Evolutionary conservation across 2,888 invertebrate genomes (phyloP).

Genomic region (Seira ritae): DNA sequence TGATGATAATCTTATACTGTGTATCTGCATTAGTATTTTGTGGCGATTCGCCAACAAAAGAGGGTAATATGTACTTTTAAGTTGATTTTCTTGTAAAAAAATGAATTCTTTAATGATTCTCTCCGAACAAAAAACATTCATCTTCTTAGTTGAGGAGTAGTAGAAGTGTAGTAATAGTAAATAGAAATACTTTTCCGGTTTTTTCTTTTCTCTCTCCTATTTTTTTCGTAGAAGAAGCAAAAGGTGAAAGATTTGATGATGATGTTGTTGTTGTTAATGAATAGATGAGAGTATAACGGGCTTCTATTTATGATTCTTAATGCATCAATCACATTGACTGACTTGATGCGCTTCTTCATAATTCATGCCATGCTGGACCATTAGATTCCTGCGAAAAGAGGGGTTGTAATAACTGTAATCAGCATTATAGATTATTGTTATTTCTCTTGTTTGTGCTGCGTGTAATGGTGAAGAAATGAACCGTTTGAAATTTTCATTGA

Average conservation of each 20-base stretch:
- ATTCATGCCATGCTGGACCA: background rate
- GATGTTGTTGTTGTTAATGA: slow-evolving; percentile 2
- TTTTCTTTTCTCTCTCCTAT: slow-evolving; percentile 25
- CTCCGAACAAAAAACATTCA: no score
- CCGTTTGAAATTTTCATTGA: slow-evolving; percentile 19
- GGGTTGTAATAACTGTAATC: slow-evolving; percentile 44
- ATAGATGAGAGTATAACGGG: slow-evolving; percentile 26
- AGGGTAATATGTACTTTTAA: background rate
- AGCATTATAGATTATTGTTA: slow-evolving; percentile 28
- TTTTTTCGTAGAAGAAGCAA: no score
- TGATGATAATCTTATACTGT: background rate
- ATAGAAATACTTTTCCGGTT: slow-evolving; percentile 28
- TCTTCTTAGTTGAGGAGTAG: background rate
- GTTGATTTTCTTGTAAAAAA: slow-evolving; percentile 2
- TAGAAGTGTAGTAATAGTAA: background rate
- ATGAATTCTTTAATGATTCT: slow-evolving; percentile 22
- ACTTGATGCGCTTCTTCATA: background rate
- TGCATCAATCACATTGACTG: slow-evolving; percentile 30
- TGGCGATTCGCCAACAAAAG: slow-evolving; percentile 27
- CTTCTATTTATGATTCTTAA: slow-evolving; percentile 14
- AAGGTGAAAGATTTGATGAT: background rate
- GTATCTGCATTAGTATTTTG: background rate
- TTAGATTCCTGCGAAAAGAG: background rate
- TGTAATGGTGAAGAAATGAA: slow-evolving; percentile 24
- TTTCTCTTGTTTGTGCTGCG: slow-evolving; percentile 4